Conservation (phyloP, 2,888 invertebrate genomes). For the Notodonta ziczac region DNA sequence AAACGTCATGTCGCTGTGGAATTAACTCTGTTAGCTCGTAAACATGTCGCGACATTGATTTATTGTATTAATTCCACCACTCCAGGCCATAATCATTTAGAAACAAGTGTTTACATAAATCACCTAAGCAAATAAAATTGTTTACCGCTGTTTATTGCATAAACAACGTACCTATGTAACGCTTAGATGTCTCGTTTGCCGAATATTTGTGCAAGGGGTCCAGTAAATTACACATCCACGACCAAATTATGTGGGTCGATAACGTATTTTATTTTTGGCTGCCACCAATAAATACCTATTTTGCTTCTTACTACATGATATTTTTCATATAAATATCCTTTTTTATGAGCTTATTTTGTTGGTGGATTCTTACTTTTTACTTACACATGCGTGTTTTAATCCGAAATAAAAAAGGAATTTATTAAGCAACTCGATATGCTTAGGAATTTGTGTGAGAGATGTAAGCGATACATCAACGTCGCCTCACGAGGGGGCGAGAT, state of each 20-base stretch:
- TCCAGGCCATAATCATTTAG: constrained; percentile 66
- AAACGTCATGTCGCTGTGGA: constrained; percentile 80
- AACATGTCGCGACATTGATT: constrained; percentile 82
- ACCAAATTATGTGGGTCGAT: constrained; percentile 24
- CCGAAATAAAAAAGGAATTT: constrained; percentile 11
- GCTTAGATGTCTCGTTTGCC: constrained; percentile 20
- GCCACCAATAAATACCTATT: constrained; percentile 2
- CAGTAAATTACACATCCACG: constrained; percentile 26
- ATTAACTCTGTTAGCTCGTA: constrained; percentile 84
- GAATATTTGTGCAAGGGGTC: constrained; percentile 12
- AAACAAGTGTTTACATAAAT: constrained; percentile 68
- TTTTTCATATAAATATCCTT: background rate
- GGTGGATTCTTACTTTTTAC: constrained; percentile 1
- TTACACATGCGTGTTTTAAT: constrained; percentile 4
- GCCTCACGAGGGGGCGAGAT: constrained; percentile 52
- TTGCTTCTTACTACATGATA: constrained; percentile 10
- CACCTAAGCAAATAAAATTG: constrained; percentile 31
- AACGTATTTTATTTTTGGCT: constrained; percentile 18
- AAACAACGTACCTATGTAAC: constrained; percentile 26
- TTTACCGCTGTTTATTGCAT: constrained; percentile 28
- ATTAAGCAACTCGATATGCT: constrained; percentile 45
- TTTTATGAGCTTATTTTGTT: background rate
- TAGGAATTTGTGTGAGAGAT: constrained; percentile 47
- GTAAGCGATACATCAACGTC: constrained; percentile 69
- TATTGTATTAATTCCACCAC: constrained; percentile 77